Evolutionary conservation across 2,113 vertebrate genomes (phyloP), one percentile per base, ranked within the genome.

Genomic region (Phaethornis superciliosus): DNA sequence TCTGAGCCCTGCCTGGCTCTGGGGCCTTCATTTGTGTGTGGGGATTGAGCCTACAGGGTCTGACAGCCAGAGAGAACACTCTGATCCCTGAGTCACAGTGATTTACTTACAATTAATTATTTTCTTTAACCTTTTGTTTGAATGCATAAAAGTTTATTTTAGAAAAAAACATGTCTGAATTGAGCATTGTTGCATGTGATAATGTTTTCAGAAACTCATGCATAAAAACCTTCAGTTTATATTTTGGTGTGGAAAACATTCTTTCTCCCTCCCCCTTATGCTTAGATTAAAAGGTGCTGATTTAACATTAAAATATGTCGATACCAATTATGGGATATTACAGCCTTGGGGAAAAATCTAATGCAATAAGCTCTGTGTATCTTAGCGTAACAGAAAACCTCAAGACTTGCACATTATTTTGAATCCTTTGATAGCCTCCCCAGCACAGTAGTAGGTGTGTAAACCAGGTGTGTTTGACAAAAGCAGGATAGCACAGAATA

Each of bases 21-120:
- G 37, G 54, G 10, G 12, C 37, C 51, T 63, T 2, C 17, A 1
- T 15, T 9, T 62, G 28, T 6, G 46, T 6, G 8, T 3, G 24
- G 26, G 47, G 13, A 47, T 0, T 12, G 51, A 81, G 47, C 46
- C 68, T 2, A 0, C 9, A 5, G 69, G 40, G 30, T 20, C 59
- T 6, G n/a, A 30, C 63, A 56, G 35, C 7, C 13, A 2, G 37
- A 81, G 30, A 75, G 74, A 81, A 67, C 1, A 3, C 65, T 62
- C 42, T 15, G 21, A 51, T 70, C 64, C 75, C 64, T 18, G 21
- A 67, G 44, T 28, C 28, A 28, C 68, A 60, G 35, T 12, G 26
- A 75, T 60, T 81, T 24, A 71, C 60, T 75, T 74, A 63, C 37
- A 44, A 37, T 63, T 42, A 26, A 17, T 40, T 4, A 8, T 5